Percentiles rank a stretch among this genome's conserved stretches.
phyloP scores from a whole-genome alignment of 2,797 vertebrate species.

The Myoxocephalus aenaeus region DNA sequence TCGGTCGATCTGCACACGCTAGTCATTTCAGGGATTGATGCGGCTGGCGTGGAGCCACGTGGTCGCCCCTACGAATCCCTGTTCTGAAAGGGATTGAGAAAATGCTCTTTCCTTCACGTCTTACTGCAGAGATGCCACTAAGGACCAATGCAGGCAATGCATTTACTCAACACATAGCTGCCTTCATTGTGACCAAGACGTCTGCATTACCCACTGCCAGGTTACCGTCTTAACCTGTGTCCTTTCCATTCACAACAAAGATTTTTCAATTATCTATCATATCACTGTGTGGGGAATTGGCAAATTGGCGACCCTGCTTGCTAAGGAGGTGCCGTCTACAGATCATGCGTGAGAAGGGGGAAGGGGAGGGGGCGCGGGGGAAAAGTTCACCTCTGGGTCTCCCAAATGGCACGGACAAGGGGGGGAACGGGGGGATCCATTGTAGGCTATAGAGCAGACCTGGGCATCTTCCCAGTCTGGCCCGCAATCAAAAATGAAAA shows the following conservation, averaged over 20 bases:
- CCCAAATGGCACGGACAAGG: too few species aligned
- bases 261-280: too few species aligned
- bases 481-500: too few species aligned
- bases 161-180: not conserved
- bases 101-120: not conserved
- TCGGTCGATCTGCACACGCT: not conserved
- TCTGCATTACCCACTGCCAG: not conserved
- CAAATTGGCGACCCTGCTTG: too few species aligned
- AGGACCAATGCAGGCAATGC: not conserved
- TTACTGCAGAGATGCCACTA: not conserved
- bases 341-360: too few species aligned
- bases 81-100: conserved; percentile 1
- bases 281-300: too few species aligned
- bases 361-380: too few species aligned
- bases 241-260: not conserved
- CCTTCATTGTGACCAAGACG: not conserved
- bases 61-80: conserved; percentile 16
- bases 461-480: too few species aligned
- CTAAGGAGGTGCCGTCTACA: too few species aligned
- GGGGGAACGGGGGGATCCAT: too few species aligned
- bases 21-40: conserved; percentile 14
- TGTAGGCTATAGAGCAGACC: too few species aligned
- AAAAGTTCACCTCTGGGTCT: too few species aligned
- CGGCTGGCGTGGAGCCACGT: not conserved
- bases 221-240: not conserved